Percentiles rank a stretch among this genome's conserved stretches.
Evolutionary conservation across 2,888 invertebrate species (phyloP).

Genomic region (Himalopsyche anomala): DNA sequence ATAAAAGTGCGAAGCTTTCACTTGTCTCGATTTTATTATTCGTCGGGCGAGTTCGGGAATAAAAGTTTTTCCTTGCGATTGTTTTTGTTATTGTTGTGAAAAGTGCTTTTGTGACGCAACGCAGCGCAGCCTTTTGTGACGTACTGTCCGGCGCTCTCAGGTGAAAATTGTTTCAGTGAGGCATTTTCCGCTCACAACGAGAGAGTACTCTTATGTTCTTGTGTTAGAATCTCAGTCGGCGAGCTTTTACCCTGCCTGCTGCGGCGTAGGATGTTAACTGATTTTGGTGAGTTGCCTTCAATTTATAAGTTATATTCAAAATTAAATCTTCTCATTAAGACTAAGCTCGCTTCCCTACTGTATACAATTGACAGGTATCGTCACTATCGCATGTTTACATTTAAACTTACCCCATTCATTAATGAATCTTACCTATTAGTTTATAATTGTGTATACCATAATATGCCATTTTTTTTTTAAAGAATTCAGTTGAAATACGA

Average conservation of each 20-base stretch:
- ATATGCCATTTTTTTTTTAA: too few relatives aligned
- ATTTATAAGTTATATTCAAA: too few relatives aligned
- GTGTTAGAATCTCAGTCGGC: constrained; percentile 29
- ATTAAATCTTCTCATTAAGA: too few relatives aligned
- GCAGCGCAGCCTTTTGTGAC: constrained; percentile 38
- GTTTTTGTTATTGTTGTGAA: constrained; percentile 43
- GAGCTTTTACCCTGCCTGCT: constrained; percentile 46
- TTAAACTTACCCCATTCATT: too few relatives aligned
- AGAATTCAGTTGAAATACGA: too few relatives aligned
- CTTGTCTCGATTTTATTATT: neutral
- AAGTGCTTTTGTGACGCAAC: constrained; percentile 42
- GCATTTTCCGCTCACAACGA: neutral
- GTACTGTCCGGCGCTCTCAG: constrained; percentile 37
- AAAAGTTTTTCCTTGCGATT: constrained; percentile 12
- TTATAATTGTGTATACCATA: too few relatives aligned
- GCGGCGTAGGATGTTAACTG: constrained; percentile 63
- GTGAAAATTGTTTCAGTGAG: constrained; percentile 23
- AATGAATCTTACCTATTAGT: too few relatives aligned
- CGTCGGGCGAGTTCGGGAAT: constrained; percentile 15
- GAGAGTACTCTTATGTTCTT: constrained; percentile 16
- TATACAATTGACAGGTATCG: too few relatives aligned
- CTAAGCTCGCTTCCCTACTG: too few relatives aligned
- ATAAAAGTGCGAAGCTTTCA: constrained; percentile 15
- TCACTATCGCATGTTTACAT: too few relatives aligned
- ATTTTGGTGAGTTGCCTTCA: constrained; percentile 56